Percentiles rank a stretch among this genome's conserved stretches.
Conservation (phyloP, 2,113 vertebrate genomes). For the Periophthalmus modestus region DNA sequence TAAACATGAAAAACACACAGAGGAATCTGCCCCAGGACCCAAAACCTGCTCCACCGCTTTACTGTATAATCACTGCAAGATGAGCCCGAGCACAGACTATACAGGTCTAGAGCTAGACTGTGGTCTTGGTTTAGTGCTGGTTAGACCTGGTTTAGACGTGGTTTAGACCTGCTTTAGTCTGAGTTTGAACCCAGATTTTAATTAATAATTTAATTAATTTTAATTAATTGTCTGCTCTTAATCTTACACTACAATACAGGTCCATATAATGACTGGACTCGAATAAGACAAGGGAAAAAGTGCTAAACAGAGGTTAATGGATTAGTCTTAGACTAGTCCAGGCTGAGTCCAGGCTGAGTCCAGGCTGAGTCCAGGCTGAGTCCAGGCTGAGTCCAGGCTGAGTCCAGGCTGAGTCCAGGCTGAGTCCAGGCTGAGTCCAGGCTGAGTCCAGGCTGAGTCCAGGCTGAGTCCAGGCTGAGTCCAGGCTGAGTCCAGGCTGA, state of each 20-base stretch:
- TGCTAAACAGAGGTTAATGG: background rate
- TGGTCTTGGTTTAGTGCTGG: background rate
- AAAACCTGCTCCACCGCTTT: constrained; percentile 56
- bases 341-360: background rate
- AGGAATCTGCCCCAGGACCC: constrained; percentile 59
- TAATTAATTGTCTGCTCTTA: too few relatives aligned
- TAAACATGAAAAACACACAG: constrained; percentile 38
- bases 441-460: too few relatives aligned
- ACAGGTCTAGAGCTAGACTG: constrained; percentile 35
- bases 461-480: background rate
- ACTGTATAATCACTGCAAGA: constrained; percentile 6
- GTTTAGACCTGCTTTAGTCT: background rate
- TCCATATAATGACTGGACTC: too few relatives aligned
- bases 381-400: background rate
- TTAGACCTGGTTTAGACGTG: background rate
- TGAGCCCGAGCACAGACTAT: constrained; percentile 33
- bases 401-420: too few relatives aligned
- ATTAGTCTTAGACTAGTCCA: background rate
- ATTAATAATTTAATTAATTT: too few relatives aligned
- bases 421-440: too few relatives aligned
- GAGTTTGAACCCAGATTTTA: too few relatives aligned
- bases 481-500: background rate
- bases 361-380: background rate
- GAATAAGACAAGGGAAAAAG: background rate
- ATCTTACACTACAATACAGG: too few relatives aligned